Evolutionary conservation across 2,797 vertebrate genomes (phyloP).

Genomic region (Lateolabrax maculatus): DNA sequence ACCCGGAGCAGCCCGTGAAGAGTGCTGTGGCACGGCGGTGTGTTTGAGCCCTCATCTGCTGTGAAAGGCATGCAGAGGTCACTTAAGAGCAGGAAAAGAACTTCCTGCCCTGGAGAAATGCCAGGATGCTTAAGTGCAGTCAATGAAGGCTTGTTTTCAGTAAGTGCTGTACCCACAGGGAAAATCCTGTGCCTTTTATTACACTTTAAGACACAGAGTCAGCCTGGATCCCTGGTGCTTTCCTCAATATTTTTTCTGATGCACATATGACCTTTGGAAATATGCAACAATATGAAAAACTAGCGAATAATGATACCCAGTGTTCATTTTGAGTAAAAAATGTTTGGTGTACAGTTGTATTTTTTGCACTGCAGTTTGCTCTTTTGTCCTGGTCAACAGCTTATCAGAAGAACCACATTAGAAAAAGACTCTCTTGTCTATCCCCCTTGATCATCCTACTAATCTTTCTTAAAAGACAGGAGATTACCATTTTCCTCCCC

Average conservation of each 20-base stretch:
- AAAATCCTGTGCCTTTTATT: slow-evolving; percentile 52
- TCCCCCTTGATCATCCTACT: slow-evolving; percentile 60
- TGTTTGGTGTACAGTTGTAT: neutral
- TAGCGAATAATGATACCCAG: neutral
- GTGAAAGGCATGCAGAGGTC: slow-evolving; percentile 71
- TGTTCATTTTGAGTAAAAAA: neutral
- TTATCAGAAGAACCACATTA: slow-evolving; percentile 58
- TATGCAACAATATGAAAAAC: neutral
- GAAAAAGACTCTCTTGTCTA: slow-evolving; percentile 46
- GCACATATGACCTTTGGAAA: neutral
- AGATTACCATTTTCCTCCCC: slow-evolving; percentile 71
- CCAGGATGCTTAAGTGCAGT: slow-evolving; percentile 66
- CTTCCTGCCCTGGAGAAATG: slow-evolving; percentile 77
- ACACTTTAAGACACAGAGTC: slow-evolving; percentile 16
- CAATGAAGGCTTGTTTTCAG: slow-evolving; percentile 66
- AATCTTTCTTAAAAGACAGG: slow-evolving; percentile 67
- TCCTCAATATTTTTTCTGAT: slow-evolving; percentile 1
- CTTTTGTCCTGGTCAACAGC: slow-evolving; percentile 43
- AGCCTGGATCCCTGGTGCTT: slow-evolving; percentile 21
- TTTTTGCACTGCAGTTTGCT: neutral
- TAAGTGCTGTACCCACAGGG: slow-evolving; percentile 43
- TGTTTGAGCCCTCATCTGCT: slow-evolving; percentile 58
- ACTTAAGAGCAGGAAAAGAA: slow-evolving; percentile 73
- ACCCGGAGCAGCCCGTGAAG: slow-evolving; percentile 6
- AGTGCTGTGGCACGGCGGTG: slow-evolving; percentile 47